Conservation (phyloP, 2,797 vertebrate species). For the Lagocephalus sceleratus region DNA sequence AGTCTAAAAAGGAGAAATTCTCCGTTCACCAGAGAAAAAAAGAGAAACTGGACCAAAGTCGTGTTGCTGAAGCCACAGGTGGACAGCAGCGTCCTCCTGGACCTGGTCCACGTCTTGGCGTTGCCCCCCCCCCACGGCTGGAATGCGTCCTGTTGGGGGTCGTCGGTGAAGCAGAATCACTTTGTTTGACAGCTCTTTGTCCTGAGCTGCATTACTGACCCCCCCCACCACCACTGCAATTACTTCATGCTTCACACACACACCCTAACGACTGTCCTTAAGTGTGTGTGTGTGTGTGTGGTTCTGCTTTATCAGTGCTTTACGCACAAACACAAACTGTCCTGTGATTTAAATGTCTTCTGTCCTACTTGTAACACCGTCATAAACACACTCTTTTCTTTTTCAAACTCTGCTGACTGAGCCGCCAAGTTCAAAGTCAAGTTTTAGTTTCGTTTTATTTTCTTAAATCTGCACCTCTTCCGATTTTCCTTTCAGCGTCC, state of each 20-base stretch:
- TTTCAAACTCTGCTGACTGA: too few relatives aligned
- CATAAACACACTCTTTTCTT: too few relatives aligned
- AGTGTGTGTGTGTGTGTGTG: constrained; percentile 5
- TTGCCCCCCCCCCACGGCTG: constrained; percentile 10
- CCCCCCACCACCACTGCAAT: constrained; percentile 11
- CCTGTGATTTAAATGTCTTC: too few relatives aligned
- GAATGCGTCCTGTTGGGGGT: constrained; percentile 37
- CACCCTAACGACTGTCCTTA: constrained; percentile 45
- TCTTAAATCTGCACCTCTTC: background rate
- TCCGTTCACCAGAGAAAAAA: background rate
- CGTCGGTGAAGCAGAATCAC: constrained; percentile 51
- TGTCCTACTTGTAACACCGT: too few relatives aligned
- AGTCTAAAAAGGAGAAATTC: background rate
- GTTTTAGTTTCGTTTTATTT: background rate
- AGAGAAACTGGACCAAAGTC: background rate
- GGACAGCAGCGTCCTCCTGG: background rate
- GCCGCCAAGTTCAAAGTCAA: background rate
- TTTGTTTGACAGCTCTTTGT: constrained; percentile 68
- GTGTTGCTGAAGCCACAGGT: background rate
- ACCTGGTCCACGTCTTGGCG: background rate
- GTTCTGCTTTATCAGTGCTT: too few relatives aligned
- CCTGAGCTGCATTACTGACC: constrained; percentile 43
- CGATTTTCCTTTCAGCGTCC: background rate
- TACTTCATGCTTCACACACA: constrained; percentile 50
- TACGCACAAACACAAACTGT: too few relatives aligned